These are phyloP conservation scores for Glaucomys volans DNA, from an alignment of 2,113 vertebrate genomes.

Conservation along the genomic window DNA sequence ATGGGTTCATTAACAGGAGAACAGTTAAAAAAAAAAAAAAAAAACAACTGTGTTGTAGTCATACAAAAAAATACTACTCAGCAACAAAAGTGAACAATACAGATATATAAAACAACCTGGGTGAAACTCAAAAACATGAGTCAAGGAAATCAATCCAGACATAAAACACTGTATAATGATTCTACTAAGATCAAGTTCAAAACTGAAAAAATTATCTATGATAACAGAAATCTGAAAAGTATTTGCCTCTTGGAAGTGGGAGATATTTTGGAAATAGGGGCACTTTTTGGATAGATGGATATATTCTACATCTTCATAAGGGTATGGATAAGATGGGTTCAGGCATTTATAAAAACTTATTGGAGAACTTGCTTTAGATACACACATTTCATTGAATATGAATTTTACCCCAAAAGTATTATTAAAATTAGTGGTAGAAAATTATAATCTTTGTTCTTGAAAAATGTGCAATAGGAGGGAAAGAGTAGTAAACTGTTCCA, in stretches of 20 bases:
- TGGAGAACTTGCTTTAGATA: not conserved
- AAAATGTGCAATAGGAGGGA: not conserved
- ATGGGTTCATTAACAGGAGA: not conserved
- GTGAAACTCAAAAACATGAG: not conserved
- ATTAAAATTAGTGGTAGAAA: not conserved
- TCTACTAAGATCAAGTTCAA: not conserved
- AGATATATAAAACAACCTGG: not conserved
- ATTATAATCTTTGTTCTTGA: not conserved
- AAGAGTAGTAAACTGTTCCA: not conserved
- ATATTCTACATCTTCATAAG: not conserved
- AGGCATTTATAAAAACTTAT: not conserved
- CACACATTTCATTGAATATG: not conserved
- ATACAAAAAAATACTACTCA: not conserved
- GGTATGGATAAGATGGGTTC: not conserved
- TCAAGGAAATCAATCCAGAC: not conserved
- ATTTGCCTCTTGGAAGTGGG: not conserved
- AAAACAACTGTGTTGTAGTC: not conserved
- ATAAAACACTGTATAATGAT: not conserved
- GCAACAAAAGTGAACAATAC: not conserved
- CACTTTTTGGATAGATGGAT: not conserved
- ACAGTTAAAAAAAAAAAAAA: not conserved
- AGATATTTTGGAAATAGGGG: not conserved
- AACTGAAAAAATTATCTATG: not conserved
- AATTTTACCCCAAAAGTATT: not conserved
- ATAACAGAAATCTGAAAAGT: not conserved